phyloP scores from a whole-genome alignment of 2,888 invertebrate genomes.

The Zhuqinia jingwanae region DNA sequence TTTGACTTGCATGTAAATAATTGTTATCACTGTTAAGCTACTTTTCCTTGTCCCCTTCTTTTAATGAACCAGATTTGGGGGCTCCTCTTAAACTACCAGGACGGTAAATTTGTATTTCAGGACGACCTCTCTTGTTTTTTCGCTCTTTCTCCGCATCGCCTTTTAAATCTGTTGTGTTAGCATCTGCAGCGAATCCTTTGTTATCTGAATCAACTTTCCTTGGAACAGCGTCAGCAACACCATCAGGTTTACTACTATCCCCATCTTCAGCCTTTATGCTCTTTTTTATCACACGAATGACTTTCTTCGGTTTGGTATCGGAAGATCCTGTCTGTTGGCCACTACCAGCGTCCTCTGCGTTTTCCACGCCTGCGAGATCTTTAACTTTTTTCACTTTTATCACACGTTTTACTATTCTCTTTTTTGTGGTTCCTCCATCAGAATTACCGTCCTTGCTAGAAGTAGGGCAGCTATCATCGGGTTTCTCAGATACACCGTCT shows the following conservation, averaged over 20 bases:
- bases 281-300: constrained; percentile 54
- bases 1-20: neutral
- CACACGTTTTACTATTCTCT: constrained; percentile 48
- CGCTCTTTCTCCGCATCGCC: constrained; percentile 48
- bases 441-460: neutral
- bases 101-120: constrained; percentile 93
- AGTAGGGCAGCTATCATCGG: neutral
- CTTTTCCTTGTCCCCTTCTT: constrained; percentile 42
- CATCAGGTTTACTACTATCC: neutral
- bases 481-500: neutral
- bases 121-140: constrained; percentile 83
- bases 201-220: constrained; percentile 6
- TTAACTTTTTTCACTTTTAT: constrained; percentile 69
- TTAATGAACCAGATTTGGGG: constrained; percentile 14
- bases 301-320: constrained; percentile 42
- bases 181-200: constrained; percentile 10
- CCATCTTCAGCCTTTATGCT: constrained; percentile 10
- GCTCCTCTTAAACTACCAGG: constrained; percentile 85
- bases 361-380: constrained; percentile 26
- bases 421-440: constrained; percentile 16
- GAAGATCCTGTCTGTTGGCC: constrained; percentile 7
- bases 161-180: neutral
- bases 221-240: neutral
- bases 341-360: constrained; percentile 3
- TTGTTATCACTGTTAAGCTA: constrained; percentile 44